Base-by-base conservation (phyloP, 2,797 vertebrate genomes). In the Sebastes hubbsi region DNA sequence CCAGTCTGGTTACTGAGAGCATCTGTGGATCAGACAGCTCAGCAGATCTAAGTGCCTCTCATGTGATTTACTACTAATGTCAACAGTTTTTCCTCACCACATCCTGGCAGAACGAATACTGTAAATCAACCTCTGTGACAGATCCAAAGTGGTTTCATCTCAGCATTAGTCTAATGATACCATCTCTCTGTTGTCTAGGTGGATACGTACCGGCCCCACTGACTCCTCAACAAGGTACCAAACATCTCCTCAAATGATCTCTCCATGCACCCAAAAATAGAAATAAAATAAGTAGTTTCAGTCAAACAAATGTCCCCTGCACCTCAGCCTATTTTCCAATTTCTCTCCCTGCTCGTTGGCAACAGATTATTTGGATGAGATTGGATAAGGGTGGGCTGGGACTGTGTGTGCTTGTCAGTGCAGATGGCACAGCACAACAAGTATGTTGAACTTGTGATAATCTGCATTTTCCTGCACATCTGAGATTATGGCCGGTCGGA, bases 181-280 rank as follows among this genome's bases (percentile, higher is more conserved):
- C 24, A 27, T 78, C 52, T 84, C 61, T 58, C 61, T 92, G 63
- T 70, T 75, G 32, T 90, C 18, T 56, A 95, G 94, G 91, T 87
- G 95, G 91, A 90, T 96, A 95, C 55, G 94, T 90, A 8, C 89
- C 92, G 4, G 94, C 94, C 56, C 91, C 87, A 24, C 89, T 96
- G 86, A 93, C 95, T 86, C 94, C 93, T 77, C 95, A 96, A 70
- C 95, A 96, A 96, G 96, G 95, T 96, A 94, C 55, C 63, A 34
- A 61, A 83, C 27, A 22, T 20, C 2, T 61, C 14, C 58, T 78
- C 63, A 75, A 55, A 42, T 52, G 49, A 52, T 38, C 60, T 64
- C 34, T 55, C 10, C 24, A 10, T 25, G 30, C 56, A 66, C 38
- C 20, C 5, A 36, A 34, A 75, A 42, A 42, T 42, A 42, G 0